Evolutionary conservation across 1,140 invertebrate genomes (phyloP).

Genomic region (Trichonephila inaurata): DNA sequence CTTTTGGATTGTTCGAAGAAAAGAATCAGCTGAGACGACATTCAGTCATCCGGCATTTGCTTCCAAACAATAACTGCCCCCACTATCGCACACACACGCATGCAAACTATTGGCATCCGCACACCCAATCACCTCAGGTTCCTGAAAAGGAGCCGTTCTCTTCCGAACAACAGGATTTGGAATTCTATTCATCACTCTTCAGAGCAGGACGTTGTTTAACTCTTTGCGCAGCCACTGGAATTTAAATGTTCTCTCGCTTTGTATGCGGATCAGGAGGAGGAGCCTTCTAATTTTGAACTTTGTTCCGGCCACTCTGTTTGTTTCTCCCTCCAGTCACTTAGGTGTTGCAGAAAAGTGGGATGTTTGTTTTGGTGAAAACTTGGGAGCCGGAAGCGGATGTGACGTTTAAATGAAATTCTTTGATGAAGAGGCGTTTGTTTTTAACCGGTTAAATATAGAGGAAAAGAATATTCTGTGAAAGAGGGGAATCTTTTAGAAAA

Average conservation of each 20-base stretch:
- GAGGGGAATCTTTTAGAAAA: background rate
- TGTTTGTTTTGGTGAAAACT: background rate
- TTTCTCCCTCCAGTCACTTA: background rate
- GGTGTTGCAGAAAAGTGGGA: background rate
- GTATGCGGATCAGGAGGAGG: background rate
- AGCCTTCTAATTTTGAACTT: background rate
- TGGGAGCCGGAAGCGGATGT: background rate
- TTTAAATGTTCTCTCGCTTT: background rate
- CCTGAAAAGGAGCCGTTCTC: background rate
- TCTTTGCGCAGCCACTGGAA: background rate
- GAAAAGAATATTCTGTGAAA: background rate
- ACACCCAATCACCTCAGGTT: background rate
- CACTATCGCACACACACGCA: no score
- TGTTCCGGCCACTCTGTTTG: background rate
- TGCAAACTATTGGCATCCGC: no score
- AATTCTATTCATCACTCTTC: slow-evolving; percentile 20
- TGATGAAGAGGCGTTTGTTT: background rate
- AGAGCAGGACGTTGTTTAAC: slow-evolving; percentile 26
- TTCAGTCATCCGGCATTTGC: no score
- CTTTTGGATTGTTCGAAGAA: no score
- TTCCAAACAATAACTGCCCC: no score
- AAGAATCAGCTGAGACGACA: no score
- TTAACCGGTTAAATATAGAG: background rate
- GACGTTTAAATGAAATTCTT: background rate
- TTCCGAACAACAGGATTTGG: background rate